Percentiles rank a stretch among this genome's conserved stretches.
Conservation (phyloP, 2,888 invertebrate genomes). For the Drosophila infuscata region DNA sequence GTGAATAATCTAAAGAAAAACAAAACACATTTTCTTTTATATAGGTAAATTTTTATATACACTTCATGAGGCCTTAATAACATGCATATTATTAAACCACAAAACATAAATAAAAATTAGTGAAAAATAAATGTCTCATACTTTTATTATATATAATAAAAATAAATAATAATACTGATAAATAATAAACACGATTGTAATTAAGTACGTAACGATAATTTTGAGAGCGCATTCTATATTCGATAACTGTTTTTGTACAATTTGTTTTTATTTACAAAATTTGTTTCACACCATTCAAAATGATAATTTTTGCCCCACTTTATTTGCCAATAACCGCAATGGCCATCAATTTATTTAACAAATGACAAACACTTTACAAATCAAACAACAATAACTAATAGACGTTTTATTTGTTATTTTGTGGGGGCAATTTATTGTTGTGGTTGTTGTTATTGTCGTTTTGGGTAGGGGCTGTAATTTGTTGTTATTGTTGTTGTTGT, state of each 20-base stretch:
- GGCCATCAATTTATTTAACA: constrained; percentile 80
- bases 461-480: constrained; percentile 17
- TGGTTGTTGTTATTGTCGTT: constrained; percentile 52
- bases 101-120: background rate
- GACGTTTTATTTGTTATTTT: constrained; percentile 64
- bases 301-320: constrained; percentile 47
- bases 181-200: too few species aligned
- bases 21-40: background rate
- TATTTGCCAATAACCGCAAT: constrained; percentile 72
- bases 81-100: background rate
- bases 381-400: constrained; percentile 81
- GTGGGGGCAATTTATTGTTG: constrained; percentile 34
- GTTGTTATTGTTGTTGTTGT: constrained; percentile 49
- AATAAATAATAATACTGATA: too few species aligned
- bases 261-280: constrained; percentile 15
- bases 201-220: background rate
- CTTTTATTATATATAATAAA: background rate
- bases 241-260: background rate
- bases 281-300: constrained; percentile 36
- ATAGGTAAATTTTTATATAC: background rate
- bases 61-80: background rate
- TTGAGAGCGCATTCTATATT: constrained; percentile 3
- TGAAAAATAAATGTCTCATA: background rate
- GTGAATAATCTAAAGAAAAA: background rate
- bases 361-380: constrained; percentile 79